phyloP scores from a whole-genome alignment of 2,113 vertebrate species.

The Edolisoma coerulescens region DNA sequence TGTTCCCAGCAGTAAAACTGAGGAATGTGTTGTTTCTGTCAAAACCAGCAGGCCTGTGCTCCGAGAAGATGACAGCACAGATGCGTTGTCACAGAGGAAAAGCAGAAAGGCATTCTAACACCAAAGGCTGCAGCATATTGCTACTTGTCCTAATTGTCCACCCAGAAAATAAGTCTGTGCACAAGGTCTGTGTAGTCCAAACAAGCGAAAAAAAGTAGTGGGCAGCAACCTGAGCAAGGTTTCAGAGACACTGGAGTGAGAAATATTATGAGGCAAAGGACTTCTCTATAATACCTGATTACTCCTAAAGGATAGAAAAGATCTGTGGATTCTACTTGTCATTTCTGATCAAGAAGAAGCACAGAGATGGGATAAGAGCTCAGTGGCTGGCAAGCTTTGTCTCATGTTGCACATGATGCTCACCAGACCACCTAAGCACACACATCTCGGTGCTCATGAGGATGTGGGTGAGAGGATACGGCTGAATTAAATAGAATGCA shows the following conservation, averaged over 20 bases:
- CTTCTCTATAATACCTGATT: neutral
- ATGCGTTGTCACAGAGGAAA: neutral
- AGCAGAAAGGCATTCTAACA: neutral
- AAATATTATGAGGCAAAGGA: neutral
- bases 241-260: neutral
- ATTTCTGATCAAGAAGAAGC: neutral
- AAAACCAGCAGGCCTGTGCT: neutral
- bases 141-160: neutral
- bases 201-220: neutral
- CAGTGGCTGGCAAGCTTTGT: neutral
- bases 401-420: rapidly evolving
- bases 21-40: neutral
- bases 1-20: neutral
- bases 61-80: rapidly evolving
- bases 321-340: neutral
- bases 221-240: neutral
- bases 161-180: neutral
- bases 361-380: neutral
- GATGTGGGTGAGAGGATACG: neutral
- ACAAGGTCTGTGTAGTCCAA: rapidly evolving
- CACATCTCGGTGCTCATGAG: neutral
- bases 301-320: neutral
- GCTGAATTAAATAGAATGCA: neutral
- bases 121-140: neutral
- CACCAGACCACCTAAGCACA: neutral